phyloP scores from a whole-genome alignment of 2,797 vertebrate genomes.

The Coranthus polyacanthus region DNA sequence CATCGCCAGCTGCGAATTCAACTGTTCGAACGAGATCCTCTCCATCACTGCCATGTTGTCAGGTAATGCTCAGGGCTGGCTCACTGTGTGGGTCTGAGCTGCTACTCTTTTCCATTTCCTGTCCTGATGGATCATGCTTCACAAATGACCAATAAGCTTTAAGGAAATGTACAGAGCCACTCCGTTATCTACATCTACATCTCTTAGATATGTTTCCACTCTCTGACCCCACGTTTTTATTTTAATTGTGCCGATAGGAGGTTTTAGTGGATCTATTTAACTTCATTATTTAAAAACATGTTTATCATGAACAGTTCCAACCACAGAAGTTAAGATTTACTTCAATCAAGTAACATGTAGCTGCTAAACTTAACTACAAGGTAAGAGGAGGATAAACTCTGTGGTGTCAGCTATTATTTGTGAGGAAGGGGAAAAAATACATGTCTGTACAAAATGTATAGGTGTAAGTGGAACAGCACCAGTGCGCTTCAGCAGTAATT shows the following conservation, averaged over 20 bases:
- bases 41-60: constrained; percentile 99
- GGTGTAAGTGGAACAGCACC: constrained; percentile 72
- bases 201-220: constrained; percentile 4
- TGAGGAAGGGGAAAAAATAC: constrained; percentile 51
- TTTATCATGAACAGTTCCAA: neutral
- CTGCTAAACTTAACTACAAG: constrained; percentile 52
- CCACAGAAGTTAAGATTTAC: constrained; percentile 22
- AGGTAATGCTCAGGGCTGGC: constrained; percentile 91
- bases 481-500: constrained; percentile 73
- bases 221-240: neutral
- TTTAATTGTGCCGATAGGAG: neutral
- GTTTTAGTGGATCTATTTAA: constrained; percentile 3
- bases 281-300: neutral
- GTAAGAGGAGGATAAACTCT: constrained; percentile 57
- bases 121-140: constrained; percentile 15
- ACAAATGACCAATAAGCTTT: constrained; percentile 31
- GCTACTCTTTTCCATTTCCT: constrained; percentile 49
- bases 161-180: too few species aligned
- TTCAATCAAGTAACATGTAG: constrained; percentile 28
- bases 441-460: constrained; percentile 74
- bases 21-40: constrained; percentile 98
- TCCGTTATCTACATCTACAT: constrained; percentile 1
- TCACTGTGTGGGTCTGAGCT: constrained; percentile 43
- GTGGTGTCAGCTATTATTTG: constrained; percentile 74
- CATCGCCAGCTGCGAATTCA: constrained; percentile 99